Evolutionary conservation across 2,113 vertebrate genomes (phyloP).

Genomic region (Oceanodroma tethys): DNA sequence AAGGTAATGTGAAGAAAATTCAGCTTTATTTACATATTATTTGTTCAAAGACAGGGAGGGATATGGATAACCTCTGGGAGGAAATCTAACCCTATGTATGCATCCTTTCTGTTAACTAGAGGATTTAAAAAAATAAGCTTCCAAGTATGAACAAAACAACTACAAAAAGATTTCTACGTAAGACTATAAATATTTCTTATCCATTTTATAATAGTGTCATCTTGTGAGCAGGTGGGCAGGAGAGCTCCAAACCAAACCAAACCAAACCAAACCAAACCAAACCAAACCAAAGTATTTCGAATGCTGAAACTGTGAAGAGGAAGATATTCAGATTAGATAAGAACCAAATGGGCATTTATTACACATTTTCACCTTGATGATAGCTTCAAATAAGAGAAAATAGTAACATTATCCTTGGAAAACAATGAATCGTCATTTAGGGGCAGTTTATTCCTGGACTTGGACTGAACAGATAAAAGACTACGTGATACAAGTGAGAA

Average conservation of each 20-base stretch:
- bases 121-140: background rate
- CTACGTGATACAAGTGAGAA: background rate
- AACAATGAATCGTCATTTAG: background rate
- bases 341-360: background rate
- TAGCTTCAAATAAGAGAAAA: background rate
- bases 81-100: background rate
- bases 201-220: background rate
- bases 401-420: background rate
- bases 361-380: background rate
- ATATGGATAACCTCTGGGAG: background rate
- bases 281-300: background rate
- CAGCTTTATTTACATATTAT: background rate
- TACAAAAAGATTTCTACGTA: background rate
- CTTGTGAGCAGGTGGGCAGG: background rate
- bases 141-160: background rate
- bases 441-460: background rate
- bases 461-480: background rate
- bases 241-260: background rate
- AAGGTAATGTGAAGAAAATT: conserved; percentile 32
- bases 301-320: background rate
- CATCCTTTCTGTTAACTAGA: background rate
- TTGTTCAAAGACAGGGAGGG: background rate
- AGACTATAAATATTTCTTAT: background rate
- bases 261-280: background rate
- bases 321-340: background rate